Base-by-base conservation (phyloP, 2,797 vertebrate species). In the Acrocephalus scirpaceus region DNA sequence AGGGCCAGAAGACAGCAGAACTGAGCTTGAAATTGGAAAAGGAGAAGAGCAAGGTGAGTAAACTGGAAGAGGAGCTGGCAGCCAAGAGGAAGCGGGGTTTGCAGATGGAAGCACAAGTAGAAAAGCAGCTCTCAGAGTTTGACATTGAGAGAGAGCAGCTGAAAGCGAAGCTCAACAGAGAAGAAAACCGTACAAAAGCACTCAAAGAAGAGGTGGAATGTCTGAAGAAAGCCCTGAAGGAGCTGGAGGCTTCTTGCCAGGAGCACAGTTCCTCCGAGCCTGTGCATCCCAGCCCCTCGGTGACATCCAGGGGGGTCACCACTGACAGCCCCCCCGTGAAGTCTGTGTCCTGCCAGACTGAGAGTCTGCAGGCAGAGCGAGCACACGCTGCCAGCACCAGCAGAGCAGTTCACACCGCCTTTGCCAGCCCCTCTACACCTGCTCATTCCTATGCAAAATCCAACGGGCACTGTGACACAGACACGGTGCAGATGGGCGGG, bases 91-190 rank as follows among this genome's bases (percentile, higher is more conserved):
- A 97, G 95, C 96, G 98, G 20, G 98, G 98, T 32, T 91, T 97
- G 64, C 98, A 99, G 96, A 98, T 98, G 6, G 99, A 99, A 97
- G 99, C 98, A 25, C 98, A 97, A 61, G 98, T 98, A 19, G 99
- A 99, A 94, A 98, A 98, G 94, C 99, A 99, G 95, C 90, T 98
- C 93, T 98, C 98, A 0, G 99, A 99, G 97, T 99, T 99, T 36
- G 98, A 99, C 94, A 98, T 98, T 1, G 99, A 99, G 89, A 97
- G 98, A 47, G 98, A 99, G 50, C 98, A 99, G 85, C 95, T 99
- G 96, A 98, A 97, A 90, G 98, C 98, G 51, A 98, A 98, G 91
- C 97, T 99, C 87, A 97, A 98, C 90, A 98, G 98, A 60, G 99
- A 99, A 97, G 99, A 99, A 95, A 98, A 98, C 92, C 98, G 98